These are phyloP conservation scores for Limnephilus lunatus DNA, from an alignment of 2,888 invertebrate species.

Conservation along the genomic window DNA sequence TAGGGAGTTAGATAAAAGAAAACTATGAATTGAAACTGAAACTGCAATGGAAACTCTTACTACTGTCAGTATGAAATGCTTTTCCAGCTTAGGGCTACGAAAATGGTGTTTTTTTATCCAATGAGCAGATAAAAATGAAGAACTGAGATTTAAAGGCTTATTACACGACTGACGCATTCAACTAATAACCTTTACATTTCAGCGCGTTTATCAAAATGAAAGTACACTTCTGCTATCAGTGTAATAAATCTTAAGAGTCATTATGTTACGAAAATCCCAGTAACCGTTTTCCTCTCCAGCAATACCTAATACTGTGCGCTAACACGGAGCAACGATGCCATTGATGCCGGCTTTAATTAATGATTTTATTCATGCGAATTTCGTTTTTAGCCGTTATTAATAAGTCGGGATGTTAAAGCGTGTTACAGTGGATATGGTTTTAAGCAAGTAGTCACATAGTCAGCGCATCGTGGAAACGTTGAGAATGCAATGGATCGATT, in stretches of 20 bases:
- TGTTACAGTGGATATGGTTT: not conserved
- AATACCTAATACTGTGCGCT: not conserved
- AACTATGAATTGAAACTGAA: no score
- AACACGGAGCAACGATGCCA: not conserved
- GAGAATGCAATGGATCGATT: no score
- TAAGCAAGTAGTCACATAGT: not conserved
- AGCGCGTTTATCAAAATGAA: slow-evolving; percentile 14
- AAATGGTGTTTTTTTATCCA: not conserved
- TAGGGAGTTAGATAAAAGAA: no score
- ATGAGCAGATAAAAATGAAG: not conserved
- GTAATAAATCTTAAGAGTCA: slow-evolving; percentile 22
- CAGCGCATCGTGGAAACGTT: no score
- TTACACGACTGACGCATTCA: not conserved
- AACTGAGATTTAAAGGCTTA: not conserved
- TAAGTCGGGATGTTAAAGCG: not conserved
- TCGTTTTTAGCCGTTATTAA: not conserved
- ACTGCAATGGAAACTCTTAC: not conserved
- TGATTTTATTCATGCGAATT: not conserved
- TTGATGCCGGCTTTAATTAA: not conserved
- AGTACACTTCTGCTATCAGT: slow-evolving; percentile 11
- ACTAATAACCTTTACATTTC: slow-evolving; percentile 31
- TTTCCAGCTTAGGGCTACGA: not conserved
- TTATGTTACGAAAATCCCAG: slow-evolving; percentile 18
- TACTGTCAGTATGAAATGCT: not conserved
- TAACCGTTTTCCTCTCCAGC: slow-evolving; percentile 9